These are phyloP conservation scores for Chrysaora quinquecirrha DNA, from an alignment of 30 jellyfish, hydroid and myxozoan genomes.

Conservation along the genomic window DNA sequence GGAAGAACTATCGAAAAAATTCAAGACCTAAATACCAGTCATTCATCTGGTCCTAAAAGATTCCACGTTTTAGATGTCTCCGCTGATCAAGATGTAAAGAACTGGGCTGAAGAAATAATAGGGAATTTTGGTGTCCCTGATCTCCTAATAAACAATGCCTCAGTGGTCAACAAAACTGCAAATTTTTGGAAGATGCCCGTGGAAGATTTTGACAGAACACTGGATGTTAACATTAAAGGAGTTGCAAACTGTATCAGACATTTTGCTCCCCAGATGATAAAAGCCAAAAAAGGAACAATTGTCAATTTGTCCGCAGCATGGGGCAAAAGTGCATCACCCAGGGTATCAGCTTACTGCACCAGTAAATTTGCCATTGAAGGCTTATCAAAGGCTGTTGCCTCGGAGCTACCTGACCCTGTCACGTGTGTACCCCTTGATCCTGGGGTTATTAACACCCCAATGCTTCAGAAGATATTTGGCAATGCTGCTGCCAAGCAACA, in stretches of 20 bases:
- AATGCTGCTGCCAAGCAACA: conserved; percentile 58
- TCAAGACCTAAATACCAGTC: conserved; percentile 26
- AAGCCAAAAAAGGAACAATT: conserved; percentile 66
- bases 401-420: conserved; percentile 80
- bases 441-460: conserved; percentile 79
- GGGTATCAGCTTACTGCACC: conserved; percentile 79
- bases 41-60: conserved; percentile 21
- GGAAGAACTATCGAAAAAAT: conserved; percentile 58
- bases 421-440: conserved; percentile 81
- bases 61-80: conserved; percentile 61
- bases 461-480: conserved; percentile 73
- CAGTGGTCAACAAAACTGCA: conserved; percentile 36
- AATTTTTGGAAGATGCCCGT: conserved; percentile 61
- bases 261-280: conserved; percentile 70
- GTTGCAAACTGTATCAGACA: conserved; percentile 42
- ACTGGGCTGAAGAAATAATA: conserved; percentile 47
- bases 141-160: conserved; percentile 72
- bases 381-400: conserved; percentile 69
- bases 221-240: conserved; percentile 76
- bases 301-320: conserved; percentile 74
- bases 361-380: conserved; percentile 82
- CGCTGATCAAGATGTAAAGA: conserved; percentile 25
- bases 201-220: conserved; percentile 53
- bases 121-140: conserved; percentile 63
- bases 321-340: conserved; percentile 63